A percentile compares a stretch with the other conserved stretches of the same genome.
These are phyloP conservation scores for Oostethus manadensis DNA, from an alignment of 2,113 vertebrate genomes.

Conservation along the genomic window DNA sequence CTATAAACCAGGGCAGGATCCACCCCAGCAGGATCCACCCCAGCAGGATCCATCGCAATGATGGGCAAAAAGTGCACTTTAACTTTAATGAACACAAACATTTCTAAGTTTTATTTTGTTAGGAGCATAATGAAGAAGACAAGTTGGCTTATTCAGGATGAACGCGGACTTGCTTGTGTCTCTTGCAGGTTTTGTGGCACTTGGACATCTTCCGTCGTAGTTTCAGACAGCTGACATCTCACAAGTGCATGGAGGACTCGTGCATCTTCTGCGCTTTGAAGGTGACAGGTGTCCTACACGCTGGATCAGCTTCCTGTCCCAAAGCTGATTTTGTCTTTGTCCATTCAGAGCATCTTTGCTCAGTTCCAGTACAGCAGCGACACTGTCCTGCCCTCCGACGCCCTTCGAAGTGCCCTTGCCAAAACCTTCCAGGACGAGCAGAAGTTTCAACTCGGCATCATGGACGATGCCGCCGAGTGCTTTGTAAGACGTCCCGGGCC, in stretches of 20 bases:
- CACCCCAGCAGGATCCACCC: too few relatives aligned
- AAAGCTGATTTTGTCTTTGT: slow-evolving; percentile 10
- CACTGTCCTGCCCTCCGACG: slow-evolving; percentile 94
- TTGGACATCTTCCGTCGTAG: slow-evolving; percentile 97
- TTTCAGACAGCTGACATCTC: slow-evolving; percentile 90
- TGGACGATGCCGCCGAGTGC: slow-evolving; percentile 98
- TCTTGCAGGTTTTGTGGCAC: slow-evolving; percentile 91
- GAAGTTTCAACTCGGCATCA: slow-evolving; percentile 96
- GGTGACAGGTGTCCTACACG: slow-evolving; percentile 63
- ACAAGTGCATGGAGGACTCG: slow-evolving; percentile 98
- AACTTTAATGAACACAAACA: too few relatives aligned
- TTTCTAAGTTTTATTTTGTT: too few relatives aligned
- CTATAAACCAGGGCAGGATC: too few relatives aligned
- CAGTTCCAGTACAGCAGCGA: slow-evolving; percentile 98
- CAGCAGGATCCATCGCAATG: too few relatives aligned
- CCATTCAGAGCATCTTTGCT: slow-evolving; percentile 88
- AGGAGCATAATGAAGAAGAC: too few relatives aligned
- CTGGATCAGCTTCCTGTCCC: too few relatives aligned
- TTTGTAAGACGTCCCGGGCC: slow-evolving; percentile 79
- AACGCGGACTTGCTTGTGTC: background rate
- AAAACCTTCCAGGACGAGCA: slow-evolving; percentile 98
- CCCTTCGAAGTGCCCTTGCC: slow-evolving; percentile 91
- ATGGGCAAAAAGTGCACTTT: too few relatives aligned
- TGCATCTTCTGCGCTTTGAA: slow-evolving; percentile 99
- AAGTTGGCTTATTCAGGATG: too few relatives aligned